A percentile compares a stretch with the other conserved stretches of the same genome.
These are phyloP conservation scores for Rhinatrema bivittatum DNA, from an alignment of 2,797 vertebrate genomes.

Conservation along the genomic window DNA sequence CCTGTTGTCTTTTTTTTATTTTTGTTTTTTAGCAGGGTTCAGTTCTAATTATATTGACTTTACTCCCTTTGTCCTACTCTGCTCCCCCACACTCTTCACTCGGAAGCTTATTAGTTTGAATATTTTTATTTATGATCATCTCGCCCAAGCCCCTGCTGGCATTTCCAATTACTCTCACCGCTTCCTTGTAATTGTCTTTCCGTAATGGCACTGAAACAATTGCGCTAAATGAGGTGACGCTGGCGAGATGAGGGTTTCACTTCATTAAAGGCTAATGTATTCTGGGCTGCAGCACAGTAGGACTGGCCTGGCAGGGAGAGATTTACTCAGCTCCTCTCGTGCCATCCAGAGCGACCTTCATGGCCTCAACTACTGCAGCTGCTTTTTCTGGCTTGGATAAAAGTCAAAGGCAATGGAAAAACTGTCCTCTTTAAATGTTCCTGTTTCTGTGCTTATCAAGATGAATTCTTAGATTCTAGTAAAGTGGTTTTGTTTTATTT, in stretches of 20 bases:
- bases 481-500: too few relatives aligned
- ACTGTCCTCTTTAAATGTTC: too few relatives aligned
- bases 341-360: too few relatives aligned
- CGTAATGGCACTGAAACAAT: conserved; percentile 99
- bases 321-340: conserved; percentile 56
- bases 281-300: conserved; percentile 69
- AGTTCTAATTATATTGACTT: conserved; percentile 99
- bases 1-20: conserved; percentile 73
- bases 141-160: conserved; percentile 95
- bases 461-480: too few relatives aligned
- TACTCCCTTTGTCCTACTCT: too few relatives aligned
- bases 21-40: conserved; percentile 78
- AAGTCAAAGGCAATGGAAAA: too few relatives aligned
- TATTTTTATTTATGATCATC: conserved; percentile 99
- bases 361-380: too few relatives aligned
- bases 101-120: conserved; percentile 97
- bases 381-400: too few relatives aligned
- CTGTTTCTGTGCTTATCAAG: too few relatives aligned
- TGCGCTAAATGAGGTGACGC: conserved; percentile 99
- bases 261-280: conserved; percentile 99
- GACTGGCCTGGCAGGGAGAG: conserved; percentile 50
- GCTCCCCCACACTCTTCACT: conserved; percentile 82
- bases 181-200: conserved; percentile 99
- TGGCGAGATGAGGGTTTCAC: conserved; percentile 95
- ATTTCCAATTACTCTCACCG: conserved; percentile 99